phyloP scores from a whole-genome alignment of 1,140 invertebrate genomes.

The Andrena cerasifolii region DNA sequence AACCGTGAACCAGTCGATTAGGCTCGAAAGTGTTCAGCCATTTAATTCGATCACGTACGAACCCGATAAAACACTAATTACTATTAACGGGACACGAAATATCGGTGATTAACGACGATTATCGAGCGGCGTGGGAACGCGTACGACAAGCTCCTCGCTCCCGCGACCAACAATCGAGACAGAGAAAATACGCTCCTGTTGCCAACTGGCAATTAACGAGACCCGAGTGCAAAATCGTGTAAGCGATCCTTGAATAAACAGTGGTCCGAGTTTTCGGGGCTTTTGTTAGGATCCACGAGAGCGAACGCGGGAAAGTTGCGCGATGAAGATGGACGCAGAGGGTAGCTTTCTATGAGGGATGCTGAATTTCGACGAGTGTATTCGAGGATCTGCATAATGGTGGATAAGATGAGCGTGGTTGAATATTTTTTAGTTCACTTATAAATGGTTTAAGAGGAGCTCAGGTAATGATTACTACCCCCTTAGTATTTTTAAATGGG shows the following conservation, averaged over 20 bases:
- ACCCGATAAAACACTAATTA: conserved; percentile 5
- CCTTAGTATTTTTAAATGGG: no score
- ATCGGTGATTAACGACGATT: neutral
- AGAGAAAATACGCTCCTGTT: conserved; percentile 22
- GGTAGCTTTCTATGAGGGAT: neutral
- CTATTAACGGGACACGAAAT: conserved; percentile 5
- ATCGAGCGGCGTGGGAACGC: neutral
- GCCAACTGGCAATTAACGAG: conserved; percentile 21
- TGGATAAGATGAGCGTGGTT: no score
- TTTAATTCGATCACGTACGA: neutral
- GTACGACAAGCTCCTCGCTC: neutral
- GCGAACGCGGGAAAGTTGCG: no score
- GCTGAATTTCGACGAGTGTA: neutral
- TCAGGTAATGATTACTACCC: no score
- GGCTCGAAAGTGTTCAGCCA: neutral
- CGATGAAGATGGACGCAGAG: neutral
- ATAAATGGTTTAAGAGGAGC: no score
- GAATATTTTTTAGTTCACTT: no score
- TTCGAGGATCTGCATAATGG: no score
- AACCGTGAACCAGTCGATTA: neutral
- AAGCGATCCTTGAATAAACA: conserved; percentile 43
- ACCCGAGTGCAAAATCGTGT: conserved; percentile 37
- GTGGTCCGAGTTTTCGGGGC: neutral
- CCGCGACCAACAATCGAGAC: neutral
- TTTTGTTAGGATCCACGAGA: neutral